Percentiles rank a stretch among this genome's conserved stretches.
These are phyloP conservation scores for Drosophila kepulauana DNA, from an alignment of 1,140 invertebrate species.

Conservation along the genomic window DNA sequence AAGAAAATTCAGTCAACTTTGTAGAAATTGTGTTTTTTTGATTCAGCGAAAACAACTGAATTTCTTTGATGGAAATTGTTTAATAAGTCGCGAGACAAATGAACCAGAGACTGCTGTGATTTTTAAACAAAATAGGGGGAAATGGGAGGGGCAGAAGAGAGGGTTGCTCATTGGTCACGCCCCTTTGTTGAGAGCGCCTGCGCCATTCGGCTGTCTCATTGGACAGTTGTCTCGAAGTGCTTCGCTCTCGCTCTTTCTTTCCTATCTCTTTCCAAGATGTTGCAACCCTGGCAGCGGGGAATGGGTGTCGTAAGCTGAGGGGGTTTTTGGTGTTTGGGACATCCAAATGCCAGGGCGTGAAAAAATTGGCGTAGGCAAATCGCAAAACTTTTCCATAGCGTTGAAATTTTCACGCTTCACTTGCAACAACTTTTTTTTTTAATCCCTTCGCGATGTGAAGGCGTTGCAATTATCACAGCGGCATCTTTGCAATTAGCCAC, in stretches of 20 bases:
- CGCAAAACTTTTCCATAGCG: conserved; percentile 32
- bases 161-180: conserved; percentile 28
- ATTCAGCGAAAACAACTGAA: background rate
- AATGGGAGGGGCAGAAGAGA: background rate
- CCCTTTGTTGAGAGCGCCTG: conserved; percentile 28
- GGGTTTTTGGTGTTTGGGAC: background rate
- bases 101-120: background rate
- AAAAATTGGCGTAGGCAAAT: conserved; percentile 43
- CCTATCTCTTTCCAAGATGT: background rate
- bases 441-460: conserved; percentile 30
- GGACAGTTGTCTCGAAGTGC: background rate
- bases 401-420: conserved; percentile 68
- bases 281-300: background rate
- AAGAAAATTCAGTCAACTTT: background rate
- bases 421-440: conserved; percentile 42
- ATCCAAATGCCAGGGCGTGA: conserved; percentile 27
- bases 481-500: conserved; percentile 32
- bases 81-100: background rate
- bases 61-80: background rate
- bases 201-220: conserved; percentile 3
- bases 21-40: background rate
- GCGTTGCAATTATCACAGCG: background rate
- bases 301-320: background rate
- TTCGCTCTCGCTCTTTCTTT: background rate
- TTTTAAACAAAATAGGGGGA: background rate